A percentile compares a stretch with the other conserved stretches of the same genome.
Evolutionary conservation across 2,797 vertebrate species (phyloP).

Genomic region (Centropyge bicolor): DNA sequence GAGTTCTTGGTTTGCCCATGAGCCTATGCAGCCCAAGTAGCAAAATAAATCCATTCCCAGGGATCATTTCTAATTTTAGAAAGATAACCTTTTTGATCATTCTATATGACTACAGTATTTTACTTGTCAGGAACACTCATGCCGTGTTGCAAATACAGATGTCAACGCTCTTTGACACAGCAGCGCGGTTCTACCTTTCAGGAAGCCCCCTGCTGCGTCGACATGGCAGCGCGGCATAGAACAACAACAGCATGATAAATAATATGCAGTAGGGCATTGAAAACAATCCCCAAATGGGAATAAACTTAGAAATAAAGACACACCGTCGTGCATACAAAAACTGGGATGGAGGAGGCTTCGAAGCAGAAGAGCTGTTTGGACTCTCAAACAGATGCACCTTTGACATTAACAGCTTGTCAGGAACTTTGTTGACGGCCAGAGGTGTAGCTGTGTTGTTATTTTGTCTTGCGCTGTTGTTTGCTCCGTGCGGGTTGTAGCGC

Average conservation of each 20-base stretch:
- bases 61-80: conserved; percentile 13
- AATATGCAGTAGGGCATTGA: conserved; percentile 34
- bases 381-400: conserved; percentile 34
- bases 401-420: conserved; percentile 57
- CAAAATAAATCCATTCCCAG: neutral
- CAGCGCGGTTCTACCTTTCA: neutral
- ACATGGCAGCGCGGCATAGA: conserved; percentile 27
- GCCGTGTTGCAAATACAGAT: conserved; percentile 17
- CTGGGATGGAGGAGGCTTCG: conserved; percentile 17
- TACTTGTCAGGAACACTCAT: conserved; percentile 33
- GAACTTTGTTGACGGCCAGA: conserved; percentile 47
- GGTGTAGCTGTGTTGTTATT: conserved; percentile 20
- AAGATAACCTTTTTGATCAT: conserved; percentile 29
- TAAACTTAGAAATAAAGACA: conserved; percentile 42
- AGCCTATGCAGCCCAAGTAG: neutral
- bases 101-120: conserved; percentile 1
- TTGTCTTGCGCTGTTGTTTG: conserved; percentile 34
- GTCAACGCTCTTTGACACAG: conserved; percentile 21
- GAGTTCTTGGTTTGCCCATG: neutral
- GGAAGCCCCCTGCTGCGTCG: conserved; percentile 34
- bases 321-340: conserved; percentile 20
- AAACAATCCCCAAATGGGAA: conserved; percentile 47
- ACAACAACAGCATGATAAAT: conserved; percentile 50
- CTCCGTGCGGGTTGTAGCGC: neutral
- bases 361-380: conserved; percentile 39